Percentiles rank a stretch among this genome's conserved stretches.
These are phyloP conservation scores for Epirrita christyi DNA, from an alignment of 2,888 invertebrate genomes.

Conservation along the genomic window DNA sequence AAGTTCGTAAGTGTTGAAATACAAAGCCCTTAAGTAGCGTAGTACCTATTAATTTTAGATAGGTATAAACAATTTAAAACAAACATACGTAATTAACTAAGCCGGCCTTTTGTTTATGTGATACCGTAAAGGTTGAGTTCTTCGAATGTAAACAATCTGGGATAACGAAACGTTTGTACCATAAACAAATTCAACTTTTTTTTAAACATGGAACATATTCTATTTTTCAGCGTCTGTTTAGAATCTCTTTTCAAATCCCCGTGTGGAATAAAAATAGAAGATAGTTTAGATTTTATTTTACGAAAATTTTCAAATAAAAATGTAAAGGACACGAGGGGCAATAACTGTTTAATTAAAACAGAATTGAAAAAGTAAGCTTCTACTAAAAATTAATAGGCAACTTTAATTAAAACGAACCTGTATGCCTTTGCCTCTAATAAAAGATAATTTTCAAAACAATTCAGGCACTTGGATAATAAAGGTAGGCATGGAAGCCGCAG, in stretches of 20 bases:
- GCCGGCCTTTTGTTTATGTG: conserved; percentile 31
- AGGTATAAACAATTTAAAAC: conserved; percentile 32
- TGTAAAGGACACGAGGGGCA: conserved; percentile 10
- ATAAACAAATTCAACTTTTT: conserved; percentile 24
- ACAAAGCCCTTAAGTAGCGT: conserved; percentile 31
- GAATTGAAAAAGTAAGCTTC: conserved; percentile 38
- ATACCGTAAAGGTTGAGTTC: conserved; percentile 25
- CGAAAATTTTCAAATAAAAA: no score
- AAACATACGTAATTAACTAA: conserved; percentile 35
- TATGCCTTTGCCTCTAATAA: conserved; percentile 25
- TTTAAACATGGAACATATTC: neutral
- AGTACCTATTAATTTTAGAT: conserved; percentile 26
- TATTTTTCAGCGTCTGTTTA: neutral
- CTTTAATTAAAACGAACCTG: conserved; percentile 34
- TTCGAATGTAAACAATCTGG: conserved; percentile 31
- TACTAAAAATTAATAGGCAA: conserved; percentile 37
- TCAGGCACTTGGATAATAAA: conserved; percentile 7
- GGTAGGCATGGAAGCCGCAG: conserved; percentile 14
- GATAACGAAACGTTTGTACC: conserved; percentile 25
- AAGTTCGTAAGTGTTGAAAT: conserved; percentile 33
- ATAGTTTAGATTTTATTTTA: neutral
- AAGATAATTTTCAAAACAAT: conserved; percentile 29
- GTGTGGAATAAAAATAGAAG: neutral
- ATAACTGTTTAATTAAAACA: conserved; percentile 39
- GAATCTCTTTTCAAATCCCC: neutral